A percentile compares a stretch with the other conserved stretches of the same genome.
phyloP scores from a whole-genome alignment of 1,140 invertebrate genomes.

The Ridgeia piscesae region DNA sequence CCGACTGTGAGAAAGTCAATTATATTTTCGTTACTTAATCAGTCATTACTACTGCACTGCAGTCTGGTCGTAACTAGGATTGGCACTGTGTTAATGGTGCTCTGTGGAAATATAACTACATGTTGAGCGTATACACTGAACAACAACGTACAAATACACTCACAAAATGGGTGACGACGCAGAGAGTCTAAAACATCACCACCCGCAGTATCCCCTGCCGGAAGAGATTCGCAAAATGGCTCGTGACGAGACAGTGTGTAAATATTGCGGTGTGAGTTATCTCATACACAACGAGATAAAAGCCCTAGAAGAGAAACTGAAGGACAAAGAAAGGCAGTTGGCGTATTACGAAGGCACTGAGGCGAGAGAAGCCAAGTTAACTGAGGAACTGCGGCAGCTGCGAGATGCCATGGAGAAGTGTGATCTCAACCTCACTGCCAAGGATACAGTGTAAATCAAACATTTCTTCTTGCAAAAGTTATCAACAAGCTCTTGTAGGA shows the following conservation, averaged over 20 bases:
- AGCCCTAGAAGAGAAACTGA: conserved; percentile 49
- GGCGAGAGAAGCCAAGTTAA: conserved; percentile 39
- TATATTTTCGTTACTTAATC: no score
- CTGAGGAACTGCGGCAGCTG: conserved; percentile 32
- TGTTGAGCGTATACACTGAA: background rate
- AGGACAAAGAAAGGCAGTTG: conserved; percentile 41
- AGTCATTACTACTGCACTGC: background rate
- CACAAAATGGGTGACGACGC: conserved; percentile 11
- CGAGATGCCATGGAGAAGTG: background rate
- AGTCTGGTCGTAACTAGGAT: background rate
- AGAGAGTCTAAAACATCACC: conserved; percentile 41
- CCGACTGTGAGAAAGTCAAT: no score
- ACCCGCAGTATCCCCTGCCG: conserved; percentile 52
- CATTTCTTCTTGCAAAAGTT: background rate
- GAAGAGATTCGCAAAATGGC: conserved; percentile 51
- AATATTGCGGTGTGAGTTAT: conserved; percentile 57
- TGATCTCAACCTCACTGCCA: background rate
- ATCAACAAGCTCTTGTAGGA: background rate
- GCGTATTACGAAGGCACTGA: conserved; percentile 38
- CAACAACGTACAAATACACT: background rate
- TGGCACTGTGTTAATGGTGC: background rate
- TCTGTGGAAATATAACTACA: background rate
- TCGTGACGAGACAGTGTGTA: conserved; percentile 52
- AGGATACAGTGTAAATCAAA: conserved; percentile 20
- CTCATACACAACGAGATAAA: conserved; percentile 58